Evolutionary conservation across 2,888 invertebrate genomes (phyloP).

Genomic region (Lepetodrilus schrolli): DNA sequence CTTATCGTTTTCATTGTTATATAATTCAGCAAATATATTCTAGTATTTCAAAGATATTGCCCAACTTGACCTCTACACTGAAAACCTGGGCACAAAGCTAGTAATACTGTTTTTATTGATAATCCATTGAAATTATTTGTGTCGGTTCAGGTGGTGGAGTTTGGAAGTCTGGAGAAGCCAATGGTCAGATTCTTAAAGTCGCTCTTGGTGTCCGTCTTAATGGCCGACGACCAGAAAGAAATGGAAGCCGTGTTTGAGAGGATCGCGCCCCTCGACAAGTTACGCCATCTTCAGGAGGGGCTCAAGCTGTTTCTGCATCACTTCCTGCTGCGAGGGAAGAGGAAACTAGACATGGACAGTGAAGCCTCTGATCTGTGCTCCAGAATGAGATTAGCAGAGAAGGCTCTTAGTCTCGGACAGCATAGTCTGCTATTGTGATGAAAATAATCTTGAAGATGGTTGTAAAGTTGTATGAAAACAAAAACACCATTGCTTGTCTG

Average conservation of each 20-base stretch:
- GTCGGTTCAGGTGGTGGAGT: constrained; percentile 89
- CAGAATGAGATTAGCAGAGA: constrained; percentile 55
- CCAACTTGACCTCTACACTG: too few species aligned
- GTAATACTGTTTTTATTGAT: too few species aligned
- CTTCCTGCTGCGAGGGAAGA: constrained; percentile 81
- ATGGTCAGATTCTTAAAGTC: constrained; percentile 87
- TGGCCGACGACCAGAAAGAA: constrained; percentile 80
- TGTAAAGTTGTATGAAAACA: too few species aligned
- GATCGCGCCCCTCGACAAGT: constrained; percentile 83
- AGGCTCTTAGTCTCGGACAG: constrained; percentile 43
- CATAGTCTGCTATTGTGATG: constrained; percentile 42
- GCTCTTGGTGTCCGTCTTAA: constrained; percentile 84
- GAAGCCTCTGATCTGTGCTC: constrained; percentile 41
- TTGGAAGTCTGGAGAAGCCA: constrained; percentile 87
- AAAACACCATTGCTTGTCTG: too few species aligned
- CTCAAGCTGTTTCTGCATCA: constrained; percentile 89
- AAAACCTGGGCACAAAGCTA: too few species aligned
- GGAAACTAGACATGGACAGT: constrained; percentile 34
- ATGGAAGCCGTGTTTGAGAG: constrained; percentile 83
- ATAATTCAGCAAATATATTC: too few species aligned
- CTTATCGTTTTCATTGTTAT: too few species aligned
- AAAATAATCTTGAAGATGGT: too few species aligned
- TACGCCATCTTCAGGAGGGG: constrained; percentile 86
- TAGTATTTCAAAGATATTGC: too few species aligned
- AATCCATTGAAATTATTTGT: too few species aligned